These are phyloP conservation scores for Omphaloscelis lunosa DNA, from an alignment of 2,888 invertebrate species.

Conservation along the genomic window DNA sequence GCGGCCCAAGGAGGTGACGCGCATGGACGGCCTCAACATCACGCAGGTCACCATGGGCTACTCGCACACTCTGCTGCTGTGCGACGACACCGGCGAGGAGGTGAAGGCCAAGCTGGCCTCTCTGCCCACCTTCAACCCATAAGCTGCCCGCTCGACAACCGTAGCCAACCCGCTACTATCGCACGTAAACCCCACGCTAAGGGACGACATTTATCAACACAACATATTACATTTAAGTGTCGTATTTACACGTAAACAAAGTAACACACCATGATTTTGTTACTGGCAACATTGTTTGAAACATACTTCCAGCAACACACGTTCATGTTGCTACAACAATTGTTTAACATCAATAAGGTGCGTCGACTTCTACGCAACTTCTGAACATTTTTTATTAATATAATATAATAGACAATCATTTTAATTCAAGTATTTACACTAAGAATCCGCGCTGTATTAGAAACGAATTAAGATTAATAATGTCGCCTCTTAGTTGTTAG, in stretches of 20 bases:
- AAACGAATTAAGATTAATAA: constrained; percentile 20
- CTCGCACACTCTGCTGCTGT: constrained; percentile 94
- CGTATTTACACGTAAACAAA: constrained; percentile 12
- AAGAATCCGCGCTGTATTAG: constrained; percentile 27
- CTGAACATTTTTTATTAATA: constrained; percentile 14
- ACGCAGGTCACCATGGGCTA: constrained; percentile 95
- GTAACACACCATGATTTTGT: neutral
- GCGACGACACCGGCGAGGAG: constrained; percentile 88
- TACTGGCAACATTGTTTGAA: neutral
- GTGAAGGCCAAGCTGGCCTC: constrained; percentile 89
- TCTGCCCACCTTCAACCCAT: constrained; percentile 87
- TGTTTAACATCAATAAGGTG: constrained; percentile 2
- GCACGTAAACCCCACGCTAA: constrained; percentile 29
- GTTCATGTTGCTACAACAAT: neutral
- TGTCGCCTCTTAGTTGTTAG: constrained; percentile 62
- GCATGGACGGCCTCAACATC: constrained; percentile 94
- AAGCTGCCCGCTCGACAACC: constrained; percentile 44
- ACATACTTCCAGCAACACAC: neutral
- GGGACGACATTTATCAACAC: constrained; percentile 47
- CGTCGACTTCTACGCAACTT: neutral
- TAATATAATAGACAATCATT: constrained; percentile 1
- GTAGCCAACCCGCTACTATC: constrained; percentile 6
- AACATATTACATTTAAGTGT: neutral
- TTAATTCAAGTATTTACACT: constrained; percentile 29
- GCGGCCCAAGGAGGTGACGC: constrained; percentile 95